Conservation (phyloP, 2,888 invertebrate genomes). For the Suillia variegata region DNA sequence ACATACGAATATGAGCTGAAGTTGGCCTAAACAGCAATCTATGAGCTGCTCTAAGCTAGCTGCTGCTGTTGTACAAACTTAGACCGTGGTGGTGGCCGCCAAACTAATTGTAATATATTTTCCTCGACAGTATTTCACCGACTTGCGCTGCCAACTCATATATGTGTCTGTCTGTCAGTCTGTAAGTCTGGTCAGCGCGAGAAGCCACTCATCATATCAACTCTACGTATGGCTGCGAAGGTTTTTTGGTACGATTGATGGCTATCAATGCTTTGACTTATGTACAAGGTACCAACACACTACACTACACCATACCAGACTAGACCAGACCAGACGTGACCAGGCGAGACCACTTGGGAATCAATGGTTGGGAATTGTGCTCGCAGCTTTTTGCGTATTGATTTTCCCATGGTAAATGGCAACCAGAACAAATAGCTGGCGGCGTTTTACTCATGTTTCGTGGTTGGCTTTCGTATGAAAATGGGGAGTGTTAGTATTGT, state of each 20-base stretch:
- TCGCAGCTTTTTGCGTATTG: slow-evolving; percentile 31
- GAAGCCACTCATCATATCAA: background rate
- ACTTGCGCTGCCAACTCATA: background rate
- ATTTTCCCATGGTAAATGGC: slow-evolving; percentile 41
- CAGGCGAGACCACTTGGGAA: background rate
- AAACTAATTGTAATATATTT: slow-evolving; percentile 48
- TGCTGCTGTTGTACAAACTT: background rate
- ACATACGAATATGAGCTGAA: too few species aligned
- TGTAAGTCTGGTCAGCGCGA: too few species aligned
- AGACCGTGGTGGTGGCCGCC: slow-evolving; percentile 31
- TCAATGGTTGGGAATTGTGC: slow-evolving; percentile 8
- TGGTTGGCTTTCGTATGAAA: slow-evolving; percentile 25
- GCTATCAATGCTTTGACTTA: slow-evolving; percentile 51
- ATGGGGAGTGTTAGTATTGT: slow-evolving; percentile 13
- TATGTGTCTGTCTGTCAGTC: too few species aligned
- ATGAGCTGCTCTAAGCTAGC: background rate
- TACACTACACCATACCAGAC: slow-evolving; percentile 19
- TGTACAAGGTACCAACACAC: slow-evolving; percentile 28
- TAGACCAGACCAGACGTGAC: slow-evolving; percentile 2
- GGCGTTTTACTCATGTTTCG: slow-evolving; percentile 22
- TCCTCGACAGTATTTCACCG: slow-evolving; percentile 38
- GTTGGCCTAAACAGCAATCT: too few species aligned
- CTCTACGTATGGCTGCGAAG: background rate
- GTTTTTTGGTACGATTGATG: slow-evolving; percentile 41
- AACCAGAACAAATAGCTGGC: slow-evolving; percentile 37